phyloP scores from a whole-genome alignment of 1,140 invertebrate species.

The Drosophila eugracilis region DNA sequence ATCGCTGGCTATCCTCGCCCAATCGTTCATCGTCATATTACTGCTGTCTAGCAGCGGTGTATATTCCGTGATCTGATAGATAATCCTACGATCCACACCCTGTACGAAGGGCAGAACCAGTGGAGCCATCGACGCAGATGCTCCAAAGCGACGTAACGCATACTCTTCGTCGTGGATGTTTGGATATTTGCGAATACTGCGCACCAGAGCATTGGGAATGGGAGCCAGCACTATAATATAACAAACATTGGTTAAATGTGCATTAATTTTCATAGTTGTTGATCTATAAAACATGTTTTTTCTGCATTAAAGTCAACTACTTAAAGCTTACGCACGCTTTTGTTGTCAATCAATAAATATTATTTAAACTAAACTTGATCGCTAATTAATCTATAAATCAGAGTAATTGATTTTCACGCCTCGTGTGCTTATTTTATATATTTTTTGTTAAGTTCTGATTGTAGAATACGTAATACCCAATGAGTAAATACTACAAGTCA shows the following conservation, averaged over 20 bases:
- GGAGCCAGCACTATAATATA: constrained; percentile 87
- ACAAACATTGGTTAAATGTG: neutral
- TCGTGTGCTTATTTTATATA: neutral
- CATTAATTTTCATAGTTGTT: too few relatives aligned
- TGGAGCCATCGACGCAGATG: constrained; percentile 85
- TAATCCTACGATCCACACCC: constrained; percentile 86
- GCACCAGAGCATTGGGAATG: constrained; percentile 87
- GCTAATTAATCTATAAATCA: neutral
- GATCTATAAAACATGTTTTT: too few relatives aligned
- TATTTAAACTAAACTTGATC: neutral
- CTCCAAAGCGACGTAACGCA: constrained; percentile 86
- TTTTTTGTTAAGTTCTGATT: neutral
- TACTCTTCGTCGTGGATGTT: constrained; percentile 91
- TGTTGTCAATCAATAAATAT: neutral
- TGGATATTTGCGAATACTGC: constrained; percentile 88
- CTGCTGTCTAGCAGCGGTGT: constrained; percentile 95
- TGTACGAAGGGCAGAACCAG: constrained; percentile 88
- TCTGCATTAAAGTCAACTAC: too few relatives aligned
- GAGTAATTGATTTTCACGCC: neutral
- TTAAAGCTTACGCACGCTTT: too few relatives aligned
- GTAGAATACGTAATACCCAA: neutral
- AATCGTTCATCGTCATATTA: constrained; percentile 96
- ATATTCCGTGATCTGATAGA: constrained; percentile 95
- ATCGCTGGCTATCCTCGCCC: constrained; percentile 95
- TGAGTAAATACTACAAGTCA: neutral